Conservation (phyloP, 2,797 vertebrate species). For the Paramormyrops hopkinsi region DNA sequence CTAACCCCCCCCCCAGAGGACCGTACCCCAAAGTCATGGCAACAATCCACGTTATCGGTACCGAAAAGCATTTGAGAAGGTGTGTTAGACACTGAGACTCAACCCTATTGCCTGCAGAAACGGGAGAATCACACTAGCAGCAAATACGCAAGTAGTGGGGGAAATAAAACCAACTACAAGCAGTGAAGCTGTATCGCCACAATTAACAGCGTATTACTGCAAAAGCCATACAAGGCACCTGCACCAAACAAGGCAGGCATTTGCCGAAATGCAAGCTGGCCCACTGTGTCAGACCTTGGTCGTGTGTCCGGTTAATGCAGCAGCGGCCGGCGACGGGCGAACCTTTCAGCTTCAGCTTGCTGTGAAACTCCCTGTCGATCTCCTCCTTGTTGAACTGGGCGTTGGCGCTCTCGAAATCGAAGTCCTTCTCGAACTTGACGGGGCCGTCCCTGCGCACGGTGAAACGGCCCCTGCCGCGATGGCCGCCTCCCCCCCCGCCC, state of each 20-base stretch:
- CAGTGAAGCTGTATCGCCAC: neutral
- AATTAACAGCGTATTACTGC: neutral
- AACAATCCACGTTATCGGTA: neutral
- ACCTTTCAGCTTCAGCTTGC: conserved; percentile 96
- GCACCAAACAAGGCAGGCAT: neutral
- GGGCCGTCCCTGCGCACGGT: conserved; percentile 81
- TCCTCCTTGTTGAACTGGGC: conserved; percentile 98
- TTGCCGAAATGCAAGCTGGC: neutral
- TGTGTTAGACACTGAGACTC: neutral
- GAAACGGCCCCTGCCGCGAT: conserved; percentile 82
- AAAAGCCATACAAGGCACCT: neutral
- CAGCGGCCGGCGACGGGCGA: neutral
- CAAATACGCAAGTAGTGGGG: neutral
- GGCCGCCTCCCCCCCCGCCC: conserved; percentile 75
- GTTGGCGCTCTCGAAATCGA: conserved; percentile 96
- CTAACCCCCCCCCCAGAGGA: neutral
- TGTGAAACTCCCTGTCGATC: conserved; percentile 94
- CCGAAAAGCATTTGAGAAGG: neutral
- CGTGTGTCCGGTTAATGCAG: neutral
- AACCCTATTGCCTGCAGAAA: neutral
- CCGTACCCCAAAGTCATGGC: neutral
- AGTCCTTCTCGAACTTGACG: conserved; percentile 98
- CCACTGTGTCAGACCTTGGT: neutral
- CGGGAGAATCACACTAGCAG: neutral
- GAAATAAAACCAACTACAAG: neutral